These are phyloP conservation scores for Pachycephala philippinensis DNA, from an alignment of 2,113 vertebrate genomes.

Conservation along the genomic window DNA sequence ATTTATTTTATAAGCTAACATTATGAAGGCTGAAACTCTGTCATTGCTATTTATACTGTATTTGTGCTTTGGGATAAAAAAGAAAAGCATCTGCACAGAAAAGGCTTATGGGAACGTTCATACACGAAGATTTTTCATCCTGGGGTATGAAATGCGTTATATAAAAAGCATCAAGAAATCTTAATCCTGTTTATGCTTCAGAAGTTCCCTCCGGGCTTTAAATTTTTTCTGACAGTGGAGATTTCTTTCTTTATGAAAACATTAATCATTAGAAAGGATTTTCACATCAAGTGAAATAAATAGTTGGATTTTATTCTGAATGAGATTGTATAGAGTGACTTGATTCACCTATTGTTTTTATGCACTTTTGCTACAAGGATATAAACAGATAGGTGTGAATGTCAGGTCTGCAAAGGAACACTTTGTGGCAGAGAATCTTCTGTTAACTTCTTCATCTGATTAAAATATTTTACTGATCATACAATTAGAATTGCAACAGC, in stretches of 20 bases:
- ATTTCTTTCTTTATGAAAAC: constrained; percentile 16
- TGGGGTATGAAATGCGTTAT: background rate
- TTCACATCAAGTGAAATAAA: constrained; percentile 9
- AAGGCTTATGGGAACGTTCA: constrained; percentile 13
- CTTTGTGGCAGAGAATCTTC: background rate
- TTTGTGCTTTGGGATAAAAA: constrained; percentile 38
- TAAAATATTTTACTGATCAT: background rate
- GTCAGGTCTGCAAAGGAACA: background rate
- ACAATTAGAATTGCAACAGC: background rate
- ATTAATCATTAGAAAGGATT: constrained; percentile 14
- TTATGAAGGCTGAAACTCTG: constrained; percentile 23
- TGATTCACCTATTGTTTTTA: background rate
- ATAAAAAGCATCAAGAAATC: constrained; percentile 34
- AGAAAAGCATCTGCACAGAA: background rate
- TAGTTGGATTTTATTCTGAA: background rate
- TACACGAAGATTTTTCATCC: background rate
- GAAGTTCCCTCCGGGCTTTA: background rate
- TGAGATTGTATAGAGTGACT: background rate
- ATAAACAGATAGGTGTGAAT: background rate
- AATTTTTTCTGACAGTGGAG: constrained; percentile 1
- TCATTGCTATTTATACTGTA: constrained; percentile 29
- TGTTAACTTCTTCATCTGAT: background rate
- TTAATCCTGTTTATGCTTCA: constrained; percentile 54
- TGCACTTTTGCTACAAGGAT: background rate
- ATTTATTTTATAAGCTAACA: constrained; percentile 35